phyloP scores from a whole-genome alignment of 2,113 vertebrate species.

The Paramisgurnus dabryanus region DNA sequence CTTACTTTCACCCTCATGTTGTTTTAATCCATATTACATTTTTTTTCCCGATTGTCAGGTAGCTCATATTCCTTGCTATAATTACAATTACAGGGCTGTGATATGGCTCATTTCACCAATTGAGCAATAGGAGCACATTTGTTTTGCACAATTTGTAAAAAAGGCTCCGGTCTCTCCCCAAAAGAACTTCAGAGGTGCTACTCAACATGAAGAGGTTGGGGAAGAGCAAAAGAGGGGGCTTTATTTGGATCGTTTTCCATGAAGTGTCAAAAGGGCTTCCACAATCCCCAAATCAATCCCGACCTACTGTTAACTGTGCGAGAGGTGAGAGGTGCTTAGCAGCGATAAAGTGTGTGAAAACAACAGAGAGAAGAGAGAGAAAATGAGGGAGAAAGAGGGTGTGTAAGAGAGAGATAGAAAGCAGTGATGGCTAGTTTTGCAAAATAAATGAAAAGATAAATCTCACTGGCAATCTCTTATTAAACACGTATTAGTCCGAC shows the following conservation, averaged over 20 bases:
- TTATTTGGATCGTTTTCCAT: constrained; percentile 54
- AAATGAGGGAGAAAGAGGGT: constrained; percentile 4
- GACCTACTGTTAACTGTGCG: constrained; percentile 50
- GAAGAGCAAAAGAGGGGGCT: constrained; percentile 22
- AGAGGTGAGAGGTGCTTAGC: constrained; percentile 49
- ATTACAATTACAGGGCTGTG: neutral
- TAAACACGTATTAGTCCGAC: constrained; percentile 4
- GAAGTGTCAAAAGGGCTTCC: constrained; percentile 55
- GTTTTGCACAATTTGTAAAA: constrained; percentile 30
- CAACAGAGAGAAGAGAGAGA: neutral
- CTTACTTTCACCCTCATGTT: too few relatives aligned
- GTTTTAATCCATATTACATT: too few relatives aligned
- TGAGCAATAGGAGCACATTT: constrained; percentile 14
- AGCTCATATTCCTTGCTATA: neutral
- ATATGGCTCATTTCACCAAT: constrained; percentile 9
- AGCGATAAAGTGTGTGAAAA: constrained; percentile 33
- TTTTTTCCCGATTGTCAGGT: too few relatives aligned
- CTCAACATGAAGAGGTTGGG: constrained; percentile 44
- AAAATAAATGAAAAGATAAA: neutral
- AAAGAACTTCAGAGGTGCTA: constrained; percentile 39
- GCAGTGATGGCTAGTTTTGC: constrained; percentile 8
- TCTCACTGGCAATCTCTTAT: constrained; percentile 19
- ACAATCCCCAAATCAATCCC: constrained; percentile 58
- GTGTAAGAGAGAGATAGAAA: neutral
- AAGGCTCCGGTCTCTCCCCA: constrained; percentile 19